phyloP scores from a whole-genome alignment of 2,797 vertebrate species.

The Valencia hispanica region DNA sequence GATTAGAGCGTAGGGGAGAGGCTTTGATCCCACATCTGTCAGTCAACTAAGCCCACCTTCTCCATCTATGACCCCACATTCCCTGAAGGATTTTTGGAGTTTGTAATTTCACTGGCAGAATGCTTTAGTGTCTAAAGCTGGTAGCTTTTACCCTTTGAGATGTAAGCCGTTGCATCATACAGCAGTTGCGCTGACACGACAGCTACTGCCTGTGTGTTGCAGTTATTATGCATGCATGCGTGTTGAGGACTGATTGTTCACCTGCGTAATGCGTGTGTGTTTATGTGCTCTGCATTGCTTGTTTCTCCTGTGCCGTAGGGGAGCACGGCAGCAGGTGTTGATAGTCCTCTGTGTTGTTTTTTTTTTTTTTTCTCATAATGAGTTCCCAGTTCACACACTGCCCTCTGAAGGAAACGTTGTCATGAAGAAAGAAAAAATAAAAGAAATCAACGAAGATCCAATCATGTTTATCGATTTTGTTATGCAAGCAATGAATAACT shows the following conservation, averaged over 20 bases:
- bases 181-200: slow-evolving; percentile 1
- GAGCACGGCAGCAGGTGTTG: slow-evolving; percentile 66
- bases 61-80: slow-evolving; percentile 45
- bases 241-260: not conserved
- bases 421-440: not conserved
- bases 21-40: slow-evolving; percentile 57
- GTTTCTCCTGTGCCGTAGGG: slow-evolving; percentile 52
- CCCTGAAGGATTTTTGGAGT: slow-evolving; percentile 23
- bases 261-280: not conserved
- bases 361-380: slow-evolving; percentile 60
- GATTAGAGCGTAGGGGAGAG: slow-evolving; percentile 40
- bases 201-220: slow-evolving; percentile 13
- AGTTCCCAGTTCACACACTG: slow-evolving; percentile 63
- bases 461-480: not conserved
- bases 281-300: slow-evolving; percentile 42
- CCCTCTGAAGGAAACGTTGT: slow-evolving; percentile 54
- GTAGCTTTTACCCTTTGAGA: slow-evolving; percentile 23
- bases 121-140: slow-evolving; percentile 25
- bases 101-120: slow-evolving; percentile 27
- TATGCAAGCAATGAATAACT: not conserved
- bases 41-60: slow-evolving; percentile 56
- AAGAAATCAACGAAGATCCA: not conserved
- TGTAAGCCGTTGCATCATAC: slow-evolving; percentile 54
- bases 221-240: slow-evolving; percentile 40
- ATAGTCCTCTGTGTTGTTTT: slow-evolving; percentile 52